These are phyloP conservation scores for Caenorhabditis inopinata DNA, from an alignment of 1,140 invertebrate species.

Conservation along the genomic window DNA sequence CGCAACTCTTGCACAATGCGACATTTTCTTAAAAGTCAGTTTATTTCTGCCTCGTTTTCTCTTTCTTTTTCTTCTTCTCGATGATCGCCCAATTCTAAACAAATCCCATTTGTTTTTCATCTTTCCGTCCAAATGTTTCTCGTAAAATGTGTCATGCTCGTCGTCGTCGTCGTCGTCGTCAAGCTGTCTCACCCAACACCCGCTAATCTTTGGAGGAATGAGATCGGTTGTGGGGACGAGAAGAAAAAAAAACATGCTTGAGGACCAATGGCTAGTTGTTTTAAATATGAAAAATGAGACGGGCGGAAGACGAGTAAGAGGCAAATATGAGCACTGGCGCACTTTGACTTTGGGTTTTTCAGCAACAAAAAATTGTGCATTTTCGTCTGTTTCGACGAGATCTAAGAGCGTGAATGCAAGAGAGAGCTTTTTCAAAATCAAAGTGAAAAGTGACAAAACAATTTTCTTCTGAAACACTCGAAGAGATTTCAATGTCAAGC, in stretches of 20 bases:
- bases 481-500: too few relatives aligned
- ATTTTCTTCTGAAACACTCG: too few relatives aligned
- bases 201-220: constrained; percentile 1
- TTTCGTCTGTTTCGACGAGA: not conserved
- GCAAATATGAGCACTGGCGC: not conserved
- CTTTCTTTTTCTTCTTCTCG: not conserved
- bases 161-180: too few relatives aligned
- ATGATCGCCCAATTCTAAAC: not conserved
- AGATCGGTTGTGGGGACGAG: too few relatives aligned
- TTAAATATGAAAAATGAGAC: constrained; percentile 32
- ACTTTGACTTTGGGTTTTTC: too few relatives aligned
- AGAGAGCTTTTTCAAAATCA: too few relatives aligned
- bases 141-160: constrained; percentile 6
- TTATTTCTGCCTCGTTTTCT: not conserved
- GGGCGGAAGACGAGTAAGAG: not conserved
- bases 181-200: constrained; percentile 9
- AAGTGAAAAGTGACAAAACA: too few relatives aligned
- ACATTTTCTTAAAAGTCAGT: not conserved
- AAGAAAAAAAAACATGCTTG: too few relatives aligned
- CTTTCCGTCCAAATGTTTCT: constrained; percentile 17
- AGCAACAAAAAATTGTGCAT: not conserved
- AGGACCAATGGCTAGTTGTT: constrained; percentile 27
- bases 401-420: too few relatives aligned
- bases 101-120: constrained; percentile 9
- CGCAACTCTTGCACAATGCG: too few relatives aligned